Evolutionary conservation across 2,888 invertebrate species (phyloP).

Genomic region (Schizotus pectinicornis): DNA sequence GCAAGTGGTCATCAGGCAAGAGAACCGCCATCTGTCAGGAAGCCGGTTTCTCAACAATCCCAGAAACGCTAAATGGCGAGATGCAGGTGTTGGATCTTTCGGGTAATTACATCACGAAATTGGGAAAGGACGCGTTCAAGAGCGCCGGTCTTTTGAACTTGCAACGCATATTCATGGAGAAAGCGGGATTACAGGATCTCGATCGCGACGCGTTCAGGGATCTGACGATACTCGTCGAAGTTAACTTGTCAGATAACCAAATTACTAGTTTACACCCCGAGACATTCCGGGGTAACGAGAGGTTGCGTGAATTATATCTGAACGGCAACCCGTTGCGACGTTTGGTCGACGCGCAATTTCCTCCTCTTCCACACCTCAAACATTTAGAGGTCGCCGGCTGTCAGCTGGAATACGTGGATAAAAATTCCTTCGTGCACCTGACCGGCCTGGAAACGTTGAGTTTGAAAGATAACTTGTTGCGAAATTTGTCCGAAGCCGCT

Average conservation of each 20-base stretch:
- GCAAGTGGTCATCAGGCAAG: slow-evolving; percentile 93
- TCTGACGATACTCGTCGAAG: slow-evolving; percentile 83
- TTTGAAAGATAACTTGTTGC: slow-evolving; percentile 81
- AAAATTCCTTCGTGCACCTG: slow-evolving; percentile 77
- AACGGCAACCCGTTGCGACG: slow-evolving; percentile 82
- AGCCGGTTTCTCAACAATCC: slow-evolving; percentile 80
- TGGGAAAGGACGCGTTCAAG: slow-evolving; percentile 81
- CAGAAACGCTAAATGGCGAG: slow-evolving; percentile 71
- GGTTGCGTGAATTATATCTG: slow-evolving; percentile 77
- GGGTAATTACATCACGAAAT: slow-evolving; percentile 76
- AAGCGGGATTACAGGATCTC: slow-evolving; percentile 76
- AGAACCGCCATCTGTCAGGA: slow-evolving; percentile 87
- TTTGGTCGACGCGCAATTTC: slow-evolving; percentile 80
- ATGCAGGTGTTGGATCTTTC: slow-evolving; percentile 88
- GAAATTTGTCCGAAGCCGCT: slow-evolving; percentile 69
- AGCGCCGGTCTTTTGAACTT: slow-evolving; percentile 80
- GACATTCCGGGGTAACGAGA: slow-evolving; percentile 85
- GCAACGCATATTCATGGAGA: slow-evolving; percentile 80
- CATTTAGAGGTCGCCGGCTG: slow-evolving; percentile 83
- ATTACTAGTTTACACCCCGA: slow-evolving; percentile 75
- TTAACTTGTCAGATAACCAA: slow-evolving; percentile 85
- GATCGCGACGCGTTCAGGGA: slow-evolving; percentile 87
- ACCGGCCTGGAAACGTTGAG: slow-evolving; percentile 77
- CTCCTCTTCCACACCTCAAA: slow-evolving; percentile 78
- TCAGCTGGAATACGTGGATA: slow-evolving; percentile 75